phyloP scores from a whole-genome alignment of 2,888 invertebrate species.

The Pharmacophagus antenor region DNA sequence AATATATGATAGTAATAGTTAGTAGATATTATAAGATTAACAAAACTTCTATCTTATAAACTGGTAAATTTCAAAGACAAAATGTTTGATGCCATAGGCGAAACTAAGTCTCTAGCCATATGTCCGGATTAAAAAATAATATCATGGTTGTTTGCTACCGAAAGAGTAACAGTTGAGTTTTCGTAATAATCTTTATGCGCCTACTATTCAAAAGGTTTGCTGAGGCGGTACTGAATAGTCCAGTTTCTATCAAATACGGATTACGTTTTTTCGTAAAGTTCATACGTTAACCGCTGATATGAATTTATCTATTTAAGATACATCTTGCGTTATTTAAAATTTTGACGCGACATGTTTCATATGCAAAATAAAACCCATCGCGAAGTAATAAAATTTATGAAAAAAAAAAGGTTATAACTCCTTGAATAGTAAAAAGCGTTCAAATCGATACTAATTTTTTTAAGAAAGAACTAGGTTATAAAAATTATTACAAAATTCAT shows the following conservation, averaged over 20 bases:
- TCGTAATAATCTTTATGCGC: slow-evolving; percentile 12
- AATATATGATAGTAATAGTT: no score
- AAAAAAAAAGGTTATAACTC: no score
- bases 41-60: no score
- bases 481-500: no score
- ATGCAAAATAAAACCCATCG: no score
- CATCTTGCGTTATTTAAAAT: no score
- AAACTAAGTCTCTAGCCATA: slow-evolving; percentile 67
- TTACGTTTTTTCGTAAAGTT: slow-evolving; percentile 14
- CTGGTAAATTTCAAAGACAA: background rate
- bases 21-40: no score
- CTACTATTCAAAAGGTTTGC: slow-evolving; percentile 11
- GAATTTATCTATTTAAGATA: slow-evolving; percentile 1
- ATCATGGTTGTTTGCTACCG: slow-evolving; percentile 49
- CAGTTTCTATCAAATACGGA: slow-evolving; percentile 23
- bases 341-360: no score
- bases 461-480: no score
- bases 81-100: slow-evolving; percentile 24
- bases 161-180: slow-evolving; percentile 20
- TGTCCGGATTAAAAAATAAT: slow-evolving; percentile 72
- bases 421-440: no score
- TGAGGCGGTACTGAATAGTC: slow-evolving; percentile 17
- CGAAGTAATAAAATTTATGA: no score
- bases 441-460: no score
- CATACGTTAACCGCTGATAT: background rate